phyloP scores from a whole-genome alignment of 2,113 vertebrate genomes.

The Chaetops frenatus region DNA sequence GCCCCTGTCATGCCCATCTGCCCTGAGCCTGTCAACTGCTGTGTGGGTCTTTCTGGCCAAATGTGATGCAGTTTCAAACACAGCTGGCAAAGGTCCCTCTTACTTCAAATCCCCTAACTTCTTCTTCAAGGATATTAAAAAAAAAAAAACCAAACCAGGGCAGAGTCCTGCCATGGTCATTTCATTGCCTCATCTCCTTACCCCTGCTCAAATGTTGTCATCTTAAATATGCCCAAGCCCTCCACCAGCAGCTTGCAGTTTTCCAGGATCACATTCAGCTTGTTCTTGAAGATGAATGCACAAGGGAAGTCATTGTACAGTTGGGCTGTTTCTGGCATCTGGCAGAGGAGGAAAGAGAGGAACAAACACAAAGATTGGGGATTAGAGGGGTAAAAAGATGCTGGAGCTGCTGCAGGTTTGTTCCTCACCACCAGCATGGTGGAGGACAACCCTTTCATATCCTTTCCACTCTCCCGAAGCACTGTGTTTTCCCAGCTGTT shows the following conservation, averaged over 20 bases:
- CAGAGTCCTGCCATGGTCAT: background rate
- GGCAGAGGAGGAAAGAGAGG: background rate
- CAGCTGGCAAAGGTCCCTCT: background rate
- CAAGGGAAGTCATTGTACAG: constrained; percentile 42
- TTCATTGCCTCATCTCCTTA: constrained; percentile 9
- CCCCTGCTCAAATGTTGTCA: constrained; percentile 52
- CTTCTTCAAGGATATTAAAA: background rate
- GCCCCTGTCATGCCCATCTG: fast-evolving
- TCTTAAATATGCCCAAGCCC: constrained; percentile 60
- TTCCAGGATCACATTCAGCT: constrained; percentile 34
- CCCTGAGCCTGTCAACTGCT: background rate
- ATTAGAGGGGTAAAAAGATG: background rate
- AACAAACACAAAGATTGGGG: background rate
- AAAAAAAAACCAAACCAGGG: background rate
- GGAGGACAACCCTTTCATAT: background rate
- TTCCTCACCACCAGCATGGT: background rate
- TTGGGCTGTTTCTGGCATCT: constrained; percentile 60
- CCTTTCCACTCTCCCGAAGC: fast-evolving
- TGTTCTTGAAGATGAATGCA: constrained; percentile 66
- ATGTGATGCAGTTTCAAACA: fast-evolving
- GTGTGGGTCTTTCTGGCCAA: background rate
- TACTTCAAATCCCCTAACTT: fast-evolving
- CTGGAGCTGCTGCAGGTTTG: background rate
- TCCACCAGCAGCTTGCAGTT: constrained; percentile 65
- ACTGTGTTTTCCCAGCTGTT: background rate